Evolutionary conservation across 2,797 vertebrate genomes (phyloP), one percentile per base, ranked within the genome.

Genomic region (Poeciliopsis infans): DNA sequence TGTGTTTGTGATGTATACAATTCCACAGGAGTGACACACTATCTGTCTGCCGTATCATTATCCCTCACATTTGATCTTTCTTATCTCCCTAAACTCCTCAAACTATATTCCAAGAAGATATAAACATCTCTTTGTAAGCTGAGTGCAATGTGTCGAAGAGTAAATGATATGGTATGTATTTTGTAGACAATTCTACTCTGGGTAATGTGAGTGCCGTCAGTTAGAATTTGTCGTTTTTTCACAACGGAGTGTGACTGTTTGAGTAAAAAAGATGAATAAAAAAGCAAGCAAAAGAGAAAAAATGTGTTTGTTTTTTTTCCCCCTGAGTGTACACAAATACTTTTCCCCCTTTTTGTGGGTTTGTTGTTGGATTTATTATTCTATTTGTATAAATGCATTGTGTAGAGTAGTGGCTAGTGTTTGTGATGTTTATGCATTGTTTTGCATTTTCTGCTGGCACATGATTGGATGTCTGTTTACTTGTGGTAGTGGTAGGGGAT

Each of bases 351-450:
- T 79, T 81, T 72, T 69, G 31, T 78, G 18, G 28, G 47, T 2
- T 47, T 76, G 70, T 71, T 61, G 28, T 61, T 5, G 28, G 64
- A 5, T 74, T 76, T 82, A 15, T 68, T 77, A 82, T 43, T 72
- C 71, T n/a, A 2, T 79, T 41, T 76, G 45, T 74, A 25, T 74
- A 43, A 59, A 31, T 61, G 72, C 33, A 79, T 43, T 64, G 77
- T 82, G 74, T 77, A 74, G 82, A 84, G 84, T 87, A 81, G 76
- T 74, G 41, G 75, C 47, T 77, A 81, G 72, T 80, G 71, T 84
- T 78, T 80, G 59, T 66, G 51, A 71, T 45, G 84, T 78, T 87
- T 78, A 59, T 45, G 43, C 23, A 85, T 87, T 53, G 2, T 49
- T 83, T 57, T 51, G 55, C 53, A 31, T 72, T 79, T 77, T 88